These are phyloP conservation scores for Paracentrotus lividus DNA, from an alignment of 53 echinoderm and acorn worm species.

Conservation along the genomic window DNA sequence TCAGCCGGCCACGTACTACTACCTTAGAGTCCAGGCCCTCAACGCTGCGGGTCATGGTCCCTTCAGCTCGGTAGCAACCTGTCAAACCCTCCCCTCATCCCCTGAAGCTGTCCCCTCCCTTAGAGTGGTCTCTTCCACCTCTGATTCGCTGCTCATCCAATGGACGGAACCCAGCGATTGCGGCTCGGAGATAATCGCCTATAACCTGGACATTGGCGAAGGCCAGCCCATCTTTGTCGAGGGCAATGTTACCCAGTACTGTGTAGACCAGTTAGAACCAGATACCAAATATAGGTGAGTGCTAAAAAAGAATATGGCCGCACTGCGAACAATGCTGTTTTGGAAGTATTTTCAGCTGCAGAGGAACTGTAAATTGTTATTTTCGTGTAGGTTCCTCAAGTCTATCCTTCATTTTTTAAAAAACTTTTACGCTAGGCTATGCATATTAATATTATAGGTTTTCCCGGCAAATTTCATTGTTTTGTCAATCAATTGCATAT, in stretches of 20 bases:
- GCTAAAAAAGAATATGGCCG: no score
- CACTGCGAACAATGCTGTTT: no score
- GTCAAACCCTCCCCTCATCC: constrained; percentile 93
- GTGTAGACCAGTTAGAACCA: constrained; percentile 94
- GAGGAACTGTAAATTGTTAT: no score
- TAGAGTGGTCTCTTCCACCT: constrained; percentile 93
- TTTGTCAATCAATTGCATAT: no score
- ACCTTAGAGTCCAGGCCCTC: constrained; percentile 98
- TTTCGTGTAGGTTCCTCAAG: no score
- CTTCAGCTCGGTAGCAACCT: constrained; percentile 93
- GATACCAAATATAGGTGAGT: constrained; percentile 98
- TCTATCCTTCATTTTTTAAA: no score
- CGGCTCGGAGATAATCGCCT: constrained; percentile 94
- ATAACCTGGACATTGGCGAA: constrained; percentile 96
- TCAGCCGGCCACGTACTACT: constrained; percentile 96
- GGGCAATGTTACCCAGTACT: constrained; percentile 95
- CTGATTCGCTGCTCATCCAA: constrained; percentile 89
- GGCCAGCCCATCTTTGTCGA: constrained; percentile 83
- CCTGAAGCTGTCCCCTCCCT: constrained; percentile 95
- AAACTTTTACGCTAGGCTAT: no score
- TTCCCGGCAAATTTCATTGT: no score
- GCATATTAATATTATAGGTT: no score
- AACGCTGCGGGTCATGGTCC: constrained; percentile 95
- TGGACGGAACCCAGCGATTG: constrained; percentile 98
- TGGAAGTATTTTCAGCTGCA: no score